Evolutionary conservation across 2,797 vertebrate genomes (phyloP), one percentile per base, ranked within the genome.

Genomic region (Microhierax caerulescens): DNA sequence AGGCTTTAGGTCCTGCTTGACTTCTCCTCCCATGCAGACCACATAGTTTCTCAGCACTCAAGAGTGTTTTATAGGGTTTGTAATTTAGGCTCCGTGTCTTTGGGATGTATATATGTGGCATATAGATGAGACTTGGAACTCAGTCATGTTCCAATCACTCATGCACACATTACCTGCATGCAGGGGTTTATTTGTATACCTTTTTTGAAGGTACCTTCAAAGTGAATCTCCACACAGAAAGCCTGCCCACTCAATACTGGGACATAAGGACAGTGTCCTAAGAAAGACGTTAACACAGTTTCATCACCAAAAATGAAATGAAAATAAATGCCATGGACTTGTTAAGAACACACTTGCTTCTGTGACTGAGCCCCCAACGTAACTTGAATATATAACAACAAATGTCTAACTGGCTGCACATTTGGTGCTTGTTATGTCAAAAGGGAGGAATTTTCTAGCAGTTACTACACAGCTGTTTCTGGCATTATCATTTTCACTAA

Each of bases 391-490:
- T 30, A 50, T 51, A 65, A 57, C 47, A 68, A 59, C 21, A 50
- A 78, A 57, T 1, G 7, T 22, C 57, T 34, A 48, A 61, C 28
- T 70, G 77, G 53, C 73, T 48, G 54, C 78, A 94, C 47, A 63
- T 87, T 93, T 89, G 60, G 54, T 85, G 83, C 63, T 86, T 43
- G 24, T 88, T 79, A 79, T 82, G 93, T 93, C 79, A 61, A 88
- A 92, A 65, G 57, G 47, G 61, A 95, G 61, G 76, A 70, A 75
- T 75, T 85, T 84, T 17, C 74, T 76, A 76, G 83, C 39, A 27
- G 91, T 81, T 92, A 91, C 73, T 76, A 68, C 57, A 41, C 20
- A 61, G 76, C 1, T 0, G 4, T 92, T 73, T 87, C 88, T 86
- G 85, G 80, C 77, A 47, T 93, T 69, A 79, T 65, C 57, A 13